These are phyloP conservation scores for Novumbra hubbsi DNA, from an alignment of 2,797 vertebrate genomes.

Conservation along the genomic window DNA sequence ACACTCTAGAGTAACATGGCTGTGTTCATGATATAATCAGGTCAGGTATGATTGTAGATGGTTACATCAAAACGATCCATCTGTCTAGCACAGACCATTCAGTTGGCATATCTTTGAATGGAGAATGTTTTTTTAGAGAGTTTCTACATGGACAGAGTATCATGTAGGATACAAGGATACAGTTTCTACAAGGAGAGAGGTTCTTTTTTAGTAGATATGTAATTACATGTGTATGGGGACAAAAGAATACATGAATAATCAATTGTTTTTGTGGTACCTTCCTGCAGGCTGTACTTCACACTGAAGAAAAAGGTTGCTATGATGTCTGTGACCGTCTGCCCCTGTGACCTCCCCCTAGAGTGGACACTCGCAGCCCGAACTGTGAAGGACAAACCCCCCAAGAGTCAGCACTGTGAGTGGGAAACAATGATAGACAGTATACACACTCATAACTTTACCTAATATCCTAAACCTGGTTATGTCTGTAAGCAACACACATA, in stretches of 20 bases:
- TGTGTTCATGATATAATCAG: constrained; percentile 34
- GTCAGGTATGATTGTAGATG: constrained; percentile 42
- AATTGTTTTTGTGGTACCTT: background rate
- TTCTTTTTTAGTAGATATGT: background rate
- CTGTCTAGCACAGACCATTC: constrained; percentile 55
- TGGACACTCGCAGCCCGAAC: constrained; percentile 78
- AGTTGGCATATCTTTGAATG: constrained; percentile 52
- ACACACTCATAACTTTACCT: background rate
- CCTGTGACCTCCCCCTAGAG: constrained; percentile 81
- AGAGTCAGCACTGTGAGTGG: constrained; percentile 76
- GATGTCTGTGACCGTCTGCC: constrained; percentile 82
- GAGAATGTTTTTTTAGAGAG: too few species aligned
- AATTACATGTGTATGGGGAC: background rate
- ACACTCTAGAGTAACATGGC: constrained; percentile 8
- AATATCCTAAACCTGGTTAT: background rate
- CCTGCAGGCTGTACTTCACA: constrained; percentile 80
- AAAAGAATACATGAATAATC: background rate
- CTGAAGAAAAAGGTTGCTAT: constrained; percentile 74
- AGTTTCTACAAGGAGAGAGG: too few species aligned
- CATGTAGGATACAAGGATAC: too few species aligned
- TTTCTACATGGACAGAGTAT: too few species aligned
- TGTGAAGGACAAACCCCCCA: constrained; percentile 73
- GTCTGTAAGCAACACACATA: too few species aligned
- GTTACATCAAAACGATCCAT: constrained; percentile 51
- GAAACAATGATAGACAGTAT: background rate